Conservation (phyloP, 2,888 invertebrate genomes). For the Cancer borealis region DNA sequence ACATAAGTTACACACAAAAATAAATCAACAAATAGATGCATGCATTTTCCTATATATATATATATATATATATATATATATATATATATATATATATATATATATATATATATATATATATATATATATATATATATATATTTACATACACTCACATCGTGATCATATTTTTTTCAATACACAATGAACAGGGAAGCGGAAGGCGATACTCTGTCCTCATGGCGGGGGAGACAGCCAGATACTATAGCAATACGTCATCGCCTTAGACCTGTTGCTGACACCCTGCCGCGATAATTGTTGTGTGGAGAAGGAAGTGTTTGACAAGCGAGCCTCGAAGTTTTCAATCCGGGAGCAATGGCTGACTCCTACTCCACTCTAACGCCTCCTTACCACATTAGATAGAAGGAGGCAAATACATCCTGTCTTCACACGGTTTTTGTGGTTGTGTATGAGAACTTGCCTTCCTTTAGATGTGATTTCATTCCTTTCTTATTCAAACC, state of each 20-base stretch:
- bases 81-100: too few species aligned
- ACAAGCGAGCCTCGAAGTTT: not conserved
- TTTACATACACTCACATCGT: not conserved
- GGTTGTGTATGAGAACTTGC: not conserved
- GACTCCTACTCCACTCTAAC: not conserved
- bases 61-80: too few species aligned
- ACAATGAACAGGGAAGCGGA: not conserved
- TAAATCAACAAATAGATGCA: not conserved
- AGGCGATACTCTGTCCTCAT: not conserved
- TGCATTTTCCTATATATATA: not conserved
- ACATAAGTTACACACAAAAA: not conserved
- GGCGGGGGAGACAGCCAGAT: too few species aligned
- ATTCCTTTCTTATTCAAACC: not conserved
- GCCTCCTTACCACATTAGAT: not conserved
- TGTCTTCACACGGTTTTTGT: not conserved
- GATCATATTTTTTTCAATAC: not conserved
- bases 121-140: too few species aligned
- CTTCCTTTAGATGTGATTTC: not conserved
- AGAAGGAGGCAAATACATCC: conserved; percentile 14
- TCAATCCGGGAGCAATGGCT: not conserved
- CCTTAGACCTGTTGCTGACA: not conserved
- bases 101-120: too few species aligned
- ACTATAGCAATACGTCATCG: not conserved
- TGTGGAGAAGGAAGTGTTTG: not conserved
- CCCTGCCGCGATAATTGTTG: not conserved